These are phyloP conservation scores for Aethes cnicana DNA, from an alignment of 2,888 invertebrate genomes.

Conservation along the genomic window DNA sequence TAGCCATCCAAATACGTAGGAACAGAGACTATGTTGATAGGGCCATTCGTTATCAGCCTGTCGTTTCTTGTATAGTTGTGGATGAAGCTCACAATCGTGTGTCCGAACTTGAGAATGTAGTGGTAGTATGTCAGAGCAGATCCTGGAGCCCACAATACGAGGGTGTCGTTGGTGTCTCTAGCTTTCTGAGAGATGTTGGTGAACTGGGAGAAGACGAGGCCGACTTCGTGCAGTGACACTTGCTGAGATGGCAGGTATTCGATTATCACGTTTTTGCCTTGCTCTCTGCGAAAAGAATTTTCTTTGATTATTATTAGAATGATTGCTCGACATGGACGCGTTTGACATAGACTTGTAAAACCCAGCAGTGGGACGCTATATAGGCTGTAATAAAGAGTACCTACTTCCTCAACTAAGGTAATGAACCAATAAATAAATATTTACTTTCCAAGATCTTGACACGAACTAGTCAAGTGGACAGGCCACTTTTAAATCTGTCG, in stretches of 20 bases:
- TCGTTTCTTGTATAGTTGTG: slow-evolving; percentile 56
- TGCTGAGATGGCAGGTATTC: slow-evolving; percentile 69
- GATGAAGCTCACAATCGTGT: slow-evolving; percentile 57
- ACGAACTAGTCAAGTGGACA: slow-evolving; percentile 18
- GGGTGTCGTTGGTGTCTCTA: slow-evolving; percentile 52
- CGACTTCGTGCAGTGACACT: slow-evolving; percentile 64
- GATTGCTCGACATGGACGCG: too few relatives aligned
- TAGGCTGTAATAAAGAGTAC: too few relatives aligned
- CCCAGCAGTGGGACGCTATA: too few relatives aligned
- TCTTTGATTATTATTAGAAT: too few relatives aligned
- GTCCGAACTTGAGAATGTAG: slow-evolving; percentile 60
- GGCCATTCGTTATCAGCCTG: slow-evolving; percentile 56
- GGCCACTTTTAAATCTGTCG: slow-evolving; percentile 17
- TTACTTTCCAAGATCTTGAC: too few relatives aligned
- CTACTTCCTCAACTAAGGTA: too few relatives aligned
- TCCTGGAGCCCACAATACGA: slow-evolving; percentile 63
- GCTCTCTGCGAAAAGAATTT: slow-evolving; percentile 41
- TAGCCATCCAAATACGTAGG: slow-evolving; percentile 60
- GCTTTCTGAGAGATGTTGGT: slow-evolving; percentile 42
- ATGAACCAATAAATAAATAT: too few relatives aligned
- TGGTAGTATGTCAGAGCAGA: slow-evolving; percentile 50
- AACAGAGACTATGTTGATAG: slow-evolving; percentile 67
- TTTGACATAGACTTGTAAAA: too few relatives aligned
- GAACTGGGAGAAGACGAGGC: slow-evolving; percentile 66
- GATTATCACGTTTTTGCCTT: slow-evolving; percentile 48